Evolutionary conservation across 2,888 invertebrate species (phyloP), one percentile per base, ranked within the genome.

Genomic region (Xestobium rufovillosum): DNA sequence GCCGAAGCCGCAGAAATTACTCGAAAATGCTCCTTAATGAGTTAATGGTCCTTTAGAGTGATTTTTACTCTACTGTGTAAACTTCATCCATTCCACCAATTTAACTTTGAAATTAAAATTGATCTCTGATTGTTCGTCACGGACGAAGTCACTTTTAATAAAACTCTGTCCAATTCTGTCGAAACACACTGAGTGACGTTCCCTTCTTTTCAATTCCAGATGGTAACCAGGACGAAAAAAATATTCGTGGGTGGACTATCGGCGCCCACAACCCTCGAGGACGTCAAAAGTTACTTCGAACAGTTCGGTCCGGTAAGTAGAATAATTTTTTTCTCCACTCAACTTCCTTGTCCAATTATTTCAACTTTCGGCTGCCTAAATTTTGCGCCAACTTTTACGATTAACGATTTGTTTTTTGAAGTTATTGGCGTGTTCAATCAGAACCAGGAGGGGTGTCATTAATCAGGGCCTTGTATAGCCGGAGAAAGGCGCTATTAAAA

Each of bases 161-260:
- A n/a, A n/a, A n/a, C n/a, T n/a, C n/a, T n/a, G n/a, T n/a, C n/a
- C n/a, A n/a, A n/a, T n/a, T n/a, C n/a, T n/a, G n/a, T n/a, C n/a
- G n/a, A n/a, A n/a, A n/a, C n/a, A n/a, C n/a, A n/a, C n/a, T n/a
- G n/a, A n/a, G n/a, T n/a, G n/a, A n/a, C n/a, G n/a, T n/a, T n/a
- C n/a, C n/a, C n/a, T n/a, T n/a, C n/a, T n/a, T 41, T 44, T 52
- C 48, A 36, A 43, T 63, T 66, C 33, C 82, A 97, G 96, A 95
- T 97, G 94, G 94, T 97, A 70, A 96, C 96, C 76, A 88, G 94
- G 79, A 98, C 97, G 77, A 98, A 97, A 86, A 98, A 98, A 78
- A 96, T 98, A 76, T 98, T 98, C 77, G 96, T 98, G 67, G 98
- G 98, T 61, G 98, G 98, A 66, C 80, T 98, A 62, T 97, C 97